These are phyloP conservation scores for Echinops telfairi DNA, from an alignment of 2,113 vertebrate genomes.

Conservation along the genomic window DNA sequence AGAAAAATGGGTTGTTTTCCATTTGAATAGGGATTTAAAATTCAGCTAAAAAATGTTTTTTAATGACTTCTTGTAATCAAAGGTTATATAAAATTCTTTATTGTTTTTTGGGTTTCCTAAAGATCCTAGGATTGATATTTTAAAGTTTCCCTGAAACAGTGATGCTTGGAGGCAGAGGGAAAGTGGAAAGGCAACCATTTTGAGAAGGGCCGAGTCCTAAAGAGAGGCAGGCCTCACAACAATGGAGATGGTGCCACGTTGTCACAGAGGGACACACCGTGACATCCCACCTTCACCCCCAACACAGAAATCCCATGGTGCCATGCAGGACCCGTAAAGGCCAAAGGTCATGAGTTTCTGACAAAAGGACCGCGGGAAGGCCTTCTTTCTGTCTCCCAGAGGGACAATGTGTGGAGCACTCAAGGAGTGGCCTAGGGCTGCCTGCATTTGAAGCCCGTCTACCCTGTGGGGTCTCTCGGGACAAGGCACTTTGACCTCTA, in stretches of 20 bases:
- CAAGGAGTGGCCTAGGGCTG: not conserved
- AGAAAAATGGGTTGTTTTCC: constrained; percentile 93
- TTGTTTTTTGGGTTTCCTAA: constrained; percentile 81
- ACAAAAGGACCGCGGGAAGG: not conserved
- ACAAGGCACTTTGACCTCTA: not conserved
- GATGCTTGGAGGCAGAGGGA: constrained; percentile 34
- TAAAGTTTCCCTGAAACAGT: constrained; percentile 84
- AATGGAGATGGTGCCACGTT: accelerated
- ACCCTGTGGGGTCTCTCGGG: not conserved
- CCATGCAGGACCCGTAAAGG: not conserved
- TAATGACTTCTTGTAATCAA: constrained; percentile 82
- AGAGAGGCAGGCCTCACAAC: constrained; percentile 73
- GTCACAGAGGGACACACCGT: not conserved
- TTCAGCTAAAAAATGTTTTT: not conserved
- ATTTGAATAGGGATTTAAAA: constrained; percentile 92
- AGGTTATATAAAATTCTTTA: constrained; percentile 84
- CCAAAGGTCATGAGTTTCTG: not conserved
- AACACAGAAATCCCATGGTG: not conserved
- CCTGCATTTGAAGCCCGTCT: not conserved
- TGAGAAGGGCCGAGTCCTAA: constrained; percentile 78
- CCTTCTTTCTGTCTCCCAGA: not conserved
- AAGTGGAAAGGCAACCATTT: constrained; percentile 66
- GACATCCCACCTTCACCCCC: too few relatives aligned
- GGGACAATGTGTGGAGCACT: not conserved
- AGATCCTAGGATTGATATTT: constrained; percentile 84